These are phyloP conservation scores for Uria lomvia DNA, from an alignment of 2,113 vertebrate genomes.

Conservation along the genomic window DNA sequence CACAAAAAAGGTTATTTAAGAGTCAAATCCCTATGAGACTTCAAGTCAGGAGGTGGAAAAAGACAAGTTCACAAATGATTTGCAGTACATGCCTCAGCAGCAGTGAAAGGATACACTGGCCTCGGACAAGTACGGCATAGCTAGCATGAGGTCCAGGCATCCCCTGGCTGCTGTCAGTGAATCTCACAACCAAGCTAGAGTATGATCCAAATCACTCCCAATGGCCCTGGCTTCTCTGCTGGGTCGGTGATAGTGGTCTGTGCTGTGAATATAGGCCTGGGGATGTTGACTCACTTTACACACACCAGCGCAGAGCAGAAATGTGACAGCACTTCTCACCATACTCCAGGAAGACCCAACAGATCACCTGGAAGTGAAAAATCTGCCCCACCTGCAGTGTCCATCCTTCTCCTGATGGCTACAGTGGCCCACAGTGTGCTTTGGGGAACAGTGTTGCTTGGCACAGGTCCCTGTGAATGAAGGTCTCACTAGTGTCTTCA, in stretches of 20 bases:
- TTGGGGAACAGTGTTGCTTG: accelerated
- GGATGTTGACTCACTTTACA: not conserved
- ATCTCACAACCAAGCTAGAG: not conserved
- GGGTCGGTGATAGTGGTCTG: not conserved
- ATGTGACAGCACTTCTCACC: not conserved
- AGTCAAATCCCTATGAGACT: not conserved
- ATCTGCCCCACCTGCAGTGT: not conserved
- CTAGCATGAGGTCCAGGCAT: not conserved
- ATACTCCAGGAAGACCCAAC: not conserved
- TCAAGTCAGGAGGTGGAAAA: not conserved
- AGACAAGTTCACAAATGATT: not conserved
- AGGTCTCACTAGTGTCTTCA: not conserved
- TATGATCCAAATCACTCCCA: accelerated
- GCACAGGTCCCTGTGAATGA: not conserved
- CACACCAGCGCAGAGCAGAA: no score
- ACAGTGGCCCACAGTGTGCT: accelerated
- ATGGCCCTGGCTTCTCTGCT: accelerated
- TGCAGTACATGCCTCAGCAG: not conserved
- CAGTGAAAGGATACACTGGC: not conserved
- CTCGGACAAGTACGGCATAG: not conserved
- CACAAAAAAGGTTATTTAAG: not conserved
- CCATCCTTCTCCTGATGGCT: no score
- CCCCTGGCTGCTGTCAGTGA: not conserved
- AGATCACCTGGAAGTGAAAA: not conserved
- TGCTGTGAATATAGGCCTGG: not conserved